These are phyloP conservation scores for Willisornis vidua DNA, from an alignment of 2,113 vertebrate genomes.

Conservation along the genomic window DNA sequence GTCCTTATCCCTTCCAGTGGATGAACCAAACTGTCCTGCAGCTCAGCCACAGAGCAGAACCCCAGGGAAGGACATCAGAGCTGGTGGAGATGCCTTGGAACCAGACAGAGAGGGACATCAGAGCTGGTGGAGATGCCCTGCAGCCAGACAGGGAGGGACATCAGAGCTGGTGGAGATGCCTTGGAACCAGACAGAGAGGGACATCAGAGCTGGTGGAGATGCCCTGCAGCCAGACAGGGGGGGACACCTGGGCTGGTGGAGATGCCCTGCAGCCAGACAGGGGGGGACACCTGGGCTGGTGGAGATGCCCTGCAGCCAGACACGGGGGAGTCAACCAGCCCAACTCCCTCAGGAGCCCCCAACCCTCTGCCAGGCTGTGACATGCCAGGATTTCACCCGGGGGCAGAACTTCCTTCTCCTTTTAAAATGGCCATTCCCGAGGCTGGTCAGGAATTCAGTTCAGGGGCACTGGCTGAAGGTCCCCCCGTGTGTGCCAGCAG, in stretches of 20 bases:
- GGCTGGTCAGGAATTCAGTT: neutral
- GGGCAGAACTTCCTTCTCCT: neutral
- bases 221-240: fast-evolving
- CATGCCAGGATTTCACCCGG: fast-evolving
- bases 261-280: no score
- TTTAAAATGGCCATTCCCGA: neutral
- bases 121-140: neutral
- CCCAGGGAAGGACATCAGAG: neutral
- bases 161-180: neutral
- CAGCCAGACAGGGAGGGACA: fast-evolving
- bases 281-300: no score
- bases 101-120: fast-evolving
- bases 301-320: no score
- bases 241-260: no score
- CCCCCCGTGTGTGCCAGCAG: no score
- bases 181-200: fast-evolving
- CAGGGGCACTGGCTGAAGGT: neutral
- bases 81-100: neutral
- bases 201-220: neutral
- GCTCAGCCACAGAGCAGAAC: neutral
- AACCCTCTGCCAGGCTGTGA: neutral
- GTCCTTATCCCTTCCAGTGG: neutral
- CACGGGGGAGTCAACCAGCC: neutral
- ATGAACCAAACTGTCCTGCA: neutral
- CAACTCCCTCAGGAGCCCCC: fast-evolving